phyloP scores from a whole-genome alignment of 1,140 invertebrate species.

The Microplitis demolitor region DNA sequence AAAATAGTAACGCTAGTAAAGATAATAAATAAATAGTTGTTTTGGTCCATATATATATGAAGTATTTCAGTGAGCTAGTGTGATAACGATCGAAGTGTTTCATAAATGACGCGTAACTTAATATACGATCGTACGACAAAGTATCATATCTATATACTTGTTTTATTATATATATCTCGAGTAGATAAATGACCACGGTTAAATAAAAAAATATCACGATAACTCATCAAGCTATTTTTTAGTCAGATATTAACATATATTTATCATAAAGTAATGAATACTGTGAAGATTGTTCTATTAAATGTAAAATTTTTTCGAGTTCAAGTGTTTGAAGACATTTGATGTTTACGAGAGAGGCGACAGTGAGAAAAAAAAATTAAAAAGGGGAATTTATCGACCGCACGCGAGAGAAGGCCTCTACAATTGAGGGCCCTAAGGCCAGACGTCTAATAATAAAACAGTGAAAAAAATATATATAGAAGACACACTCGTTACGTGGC shows the following conservation, averaged over 20 bases:
- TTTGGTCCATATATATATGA: constrained; percentile 11
- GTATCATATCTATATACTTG: too few species aligned
- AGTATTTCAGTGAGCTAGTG: constrained; percentile 33
- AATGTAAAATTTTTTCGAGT: too few species aligned
- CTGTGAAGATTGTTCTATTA: too few species aligned
- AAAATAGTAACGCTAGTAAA: neutral
- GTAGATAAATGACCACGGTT: constrained; percentile 17
- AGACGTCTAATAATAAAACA: constrained; percentile 36
- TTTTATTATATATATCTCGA: constrained; percentile 1
- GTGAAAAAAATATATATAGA: constrained; percentile 22
- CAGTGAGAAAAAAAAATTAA: neutral
- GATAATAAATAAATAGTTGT: neutral
- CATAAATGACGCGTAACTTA: constrained; percentile 40
- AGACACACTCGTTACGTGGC: neutral
- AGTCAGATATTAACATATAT: neutral
- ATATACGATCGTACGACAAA: neutral
- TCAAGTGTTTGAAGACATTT: neutral
- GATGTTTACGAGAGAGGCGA: neutral
- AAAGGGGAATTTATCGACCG: constrained; percentile 5
- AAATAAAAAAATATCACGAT: neutral
- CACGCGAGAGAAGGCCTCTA: constrained; percentile 5
- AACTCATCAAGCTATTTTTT: neutral
- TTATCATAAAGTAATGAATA: too few species aligned
- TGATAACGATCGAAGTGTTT: constrained; percentile 38
- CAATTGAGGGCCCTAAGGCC: constrained; percentile 14